A percentile compares a stretch with the other conserved stretches of the same genome.
Evolutionary conservation across 2,888 invertebrate species (phyloP).

Genomic region (Lycocerus yunnanus): DNA sequence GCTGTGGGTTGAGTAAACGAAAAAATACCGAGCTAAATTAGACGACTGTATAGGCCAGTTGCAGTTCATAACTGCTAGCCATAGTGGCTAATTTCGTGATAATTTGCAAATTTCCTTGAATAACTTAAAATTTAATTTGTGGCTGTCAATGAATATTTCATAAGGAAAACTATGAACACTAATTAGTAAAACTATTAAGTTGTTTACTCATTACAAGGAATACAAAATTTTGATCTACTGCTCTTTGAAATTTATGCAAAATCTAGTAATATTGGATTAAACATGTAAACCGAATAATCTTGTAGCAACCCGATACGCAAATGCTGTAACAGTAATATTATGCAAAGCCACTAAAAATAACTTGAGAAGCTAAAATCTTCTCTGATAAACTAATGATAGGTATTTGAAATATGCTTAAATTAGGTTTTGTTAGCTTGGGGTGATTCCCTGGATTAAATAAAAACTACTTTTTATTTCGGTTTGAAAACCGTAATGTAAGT

Average conservation of each 20-base stretch:
- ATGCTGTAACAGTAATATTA: conserved; percentile 6
- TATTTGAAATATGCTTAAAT: background rate
- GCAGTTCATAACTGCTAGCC: too few relatives aligned
- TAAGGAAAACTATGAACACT: background rate
- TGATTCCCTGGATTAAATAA: background rate
- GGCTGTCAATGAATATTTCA: background rate
- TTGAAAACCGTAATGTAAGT: background rate
- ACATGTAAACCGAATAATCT: conserved; percentile 12
- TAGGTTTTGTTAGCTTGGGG: background rate
- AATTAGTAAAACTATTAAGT: background rate
- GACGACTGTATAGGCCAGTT: too few relatives aligned
- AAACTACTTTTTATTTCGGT: background rate
- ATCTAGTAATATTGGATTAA: conserved; percentile 17
- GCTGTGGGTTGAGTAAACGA: too few relatives aligned
- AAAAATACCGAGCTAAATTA: too few relatives aligned
- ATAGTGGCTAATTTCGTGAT: too few relatives aligned
- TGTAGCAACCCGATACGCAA: conserved; percentile 1
- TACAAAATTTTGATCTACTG: conserved; percentile 6
- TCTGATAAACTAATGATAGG: background rate
- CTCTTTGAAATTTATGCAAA: conserved; percentile 17
- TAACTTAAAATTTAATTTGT: background rate
- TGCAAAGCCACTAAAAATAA: conserved; percentile 14
- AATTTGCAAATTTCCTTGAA: background rate
- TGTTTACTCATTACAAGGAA: conserved; percentile 8
- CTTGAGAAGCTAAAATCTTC: background rate